Evolutionary conservation across 2,888 invertebrate genomes (phyloP), one percentile per base, ranked within the genome.

Genomic region (Tiphia femorata): DNA sequence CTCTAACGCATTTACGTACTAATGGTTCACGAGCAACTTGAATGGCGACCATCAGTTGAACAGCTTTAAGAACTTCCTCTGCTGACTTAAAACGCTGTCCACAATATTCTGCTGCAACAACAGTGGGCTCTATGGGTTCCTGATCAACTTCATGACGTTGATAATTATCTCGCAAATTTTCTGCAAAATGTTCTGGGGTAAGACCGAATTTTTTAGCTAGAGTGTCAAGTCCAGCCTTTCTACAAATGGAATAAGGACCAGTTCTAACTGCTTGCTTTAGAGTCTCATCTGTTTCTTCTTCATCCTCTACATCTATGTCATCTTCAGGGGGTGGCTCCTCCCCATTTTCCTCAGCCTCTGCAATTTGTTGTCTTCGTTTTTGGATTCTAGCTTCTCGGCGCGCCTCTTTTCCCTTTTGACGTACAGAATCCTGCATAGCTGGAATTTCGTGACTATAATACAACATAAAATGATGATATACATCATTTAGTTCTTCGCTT

Each of bases 111-210:
- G 89, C 90, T 0, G 97, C 97, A 14, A 94, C 86, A 65, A 94
- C 93, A 0, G 41, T 19, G 1, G 97, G 96, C 67, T 95, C 92
- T n/a, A 90, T 88, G 0, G 92, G 89, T 71, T 94, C 94, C 80
- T 98, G 97, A 44, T 97, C 97, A 1, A 98, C 95, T 78, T 98
- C 98, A 81, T 97, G 94, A 10, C 96, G 87, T 81, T 96, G 95
- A 83, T 98, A 98, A 82, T 96, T 96, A 78, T 98, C 97, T 1
- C 96, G 89, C 5, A 98, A 86, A 85, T 99, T 98, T 85, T 98
- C 97, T 0, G 96, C 97, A 82, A 96, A 97, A 84, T 98, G 93
- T 79, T 96, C 95, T 0, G 98, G 96, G 0, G 92, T 90, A 47
- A 99, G 85, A 59, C 98, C 98, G 84, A 98, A 98, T 79, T 92